Percentiles rank a stretch among this genome's conserved stretches.
Evolutionary conservation across 2,113 vertebrate genomes (phyloP).

Genomic region (Phalacrocorax pelagicus): DNA sequence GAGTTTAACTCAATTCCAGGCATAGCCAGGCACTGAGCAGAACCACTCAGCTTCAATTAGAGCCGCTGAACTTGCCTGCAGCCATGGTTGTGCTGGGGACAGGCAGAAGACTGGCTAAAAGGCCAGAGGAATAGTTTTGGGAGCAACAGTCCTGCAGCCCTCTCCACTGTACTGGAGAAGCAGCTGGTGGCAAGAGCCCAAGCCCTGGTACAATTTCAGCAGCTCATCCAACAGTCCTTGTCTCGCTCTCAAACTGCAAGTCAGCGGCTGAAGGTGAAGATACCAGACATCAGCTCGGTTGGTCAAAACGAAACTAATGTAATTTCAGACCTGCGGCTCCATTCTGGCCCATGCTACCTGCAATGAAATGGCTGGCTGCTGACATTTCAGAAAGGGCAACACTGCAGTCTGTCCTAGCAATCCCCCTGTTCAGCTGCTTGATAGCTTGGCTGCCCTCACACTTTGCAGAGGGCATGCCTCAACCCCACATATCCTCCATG

Average conservation of each 20-base stretch:
- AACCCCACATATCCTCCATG: background rate
- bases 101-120: background rate
- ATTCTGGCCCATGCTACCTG: background rate
- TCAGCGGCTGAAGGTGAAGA: background rate
- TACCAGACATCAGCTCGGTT: background rate
- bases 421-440: background rate
- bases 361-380: background rate
- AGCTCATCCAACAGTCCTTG: background rate
- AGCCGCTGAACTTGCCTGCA: background rate
- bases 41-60: background rate
- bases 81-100: background rate
- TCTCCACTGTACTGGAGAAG: background rate
- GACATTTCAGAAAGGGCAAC: background rate
- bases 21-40: background rate
- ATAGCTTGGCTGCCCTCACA: background rate
- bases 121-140: background rate
- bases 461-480: background rate
- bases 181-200: background rate
- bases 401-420: background rate
- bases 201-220: background rate
- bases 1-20: background rate
- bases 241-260: background rate
- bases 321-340: background rate
- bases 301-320: background rate
- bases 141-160: background rate